These are phyloP conservation scores for Congeria kusceri DNA, from an alignment of 2,888 invertebrate genomes.

Conservation along the genomic window DNA sequence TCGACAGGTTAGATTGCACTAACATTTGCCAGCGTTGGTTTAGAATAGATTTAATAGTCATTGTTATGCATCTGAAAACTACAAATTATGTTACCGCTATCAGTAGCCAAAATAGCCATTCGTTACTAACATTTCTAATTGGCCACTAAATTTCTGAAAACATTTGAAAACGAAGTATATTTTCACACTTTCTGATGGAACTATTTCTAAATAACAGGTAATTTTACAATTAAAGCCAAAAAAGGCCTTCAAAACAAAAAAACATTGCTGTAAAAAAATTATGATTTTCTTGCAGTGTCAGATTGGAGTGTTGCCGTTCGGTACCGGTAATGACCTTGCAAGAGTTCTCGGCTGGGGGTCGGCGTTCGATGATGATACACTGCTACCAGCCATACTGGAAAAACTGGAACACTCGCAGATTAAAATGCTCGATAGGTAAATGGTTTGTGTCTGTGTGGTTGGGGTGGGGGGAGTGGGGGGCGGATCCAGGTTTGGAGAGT, in stretches of 20 bases:
- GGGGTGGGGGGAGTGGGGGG: neutral
- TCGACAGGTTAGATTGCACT: slow-evolving; percentile 89
- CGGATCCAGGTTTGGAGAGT: neutral
- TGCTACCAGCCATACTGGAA: slow-evolving; percentile 95
- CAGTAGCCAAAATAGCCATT: no score
- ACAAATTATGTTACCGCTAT: no score
- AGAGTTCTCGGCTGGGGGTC: slow-evolving; percentile 98
- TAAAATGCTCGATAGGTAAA: slow-evolving; percentile 96
- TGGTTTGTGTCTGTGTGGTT: neutral
- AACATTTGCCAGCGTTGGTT: neutral
- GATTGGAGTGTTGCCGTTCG: slow-evolving; percentile 96
- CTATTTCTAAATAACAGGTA: no score
- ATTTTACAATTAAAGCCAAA: no score
- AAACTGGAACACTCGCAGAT: slow-evolving; percentile 98
- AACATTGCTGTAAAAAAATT: neutral
- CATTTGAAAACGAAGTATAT: no score
- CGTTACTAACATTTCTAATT: no score
- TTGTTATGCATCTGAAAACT: neutral
- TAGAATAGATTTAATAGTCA: neutral
- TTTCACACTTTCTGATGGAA: no score
- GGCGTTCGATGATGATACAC: slow-evolving; percentile 97
- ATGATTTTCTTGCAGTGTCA: slow-evolving; percentile 87
- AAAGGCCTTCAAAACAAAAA: neutral
- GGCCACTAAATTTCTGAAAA: no score
- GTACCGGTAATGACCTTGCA: slow-evolving; percentile 98